Evolutionary conservation across 2,113 vertebrate species (phyloP).

Genomic region (Grallaria varia): DNA sequence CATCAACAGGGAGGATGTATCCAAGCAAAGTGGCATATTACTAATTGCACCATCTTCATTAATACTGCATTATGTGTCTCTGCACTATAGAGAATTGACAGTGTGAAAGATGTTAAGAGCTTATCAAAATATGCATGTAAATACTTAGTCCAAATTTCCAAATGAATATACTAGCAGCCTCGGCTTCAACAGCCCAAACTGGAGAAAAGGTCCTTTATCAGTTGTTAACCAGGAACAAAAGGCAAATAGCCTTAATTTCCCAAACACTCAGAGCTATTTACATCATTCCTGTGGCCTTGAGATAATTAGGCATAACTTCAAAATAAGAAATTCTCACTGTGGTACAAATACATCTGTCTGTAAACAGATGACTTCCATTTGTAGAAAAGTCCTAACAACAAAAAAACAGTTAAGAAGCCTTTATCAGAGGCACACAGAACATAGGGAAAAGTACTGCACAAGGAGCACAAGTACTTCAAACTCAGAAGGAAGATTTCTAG

Average conservation of each 20-base stretch:
- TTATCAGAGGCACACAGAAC: not conserved
- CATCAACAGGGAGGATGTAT: not conserved
- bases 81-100: not conserved
- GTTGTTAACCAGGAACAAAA: not conserved
- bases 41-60: constrained; percentile 27
- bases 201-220: not conserved
- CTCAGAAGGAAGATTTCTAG: not conserved
- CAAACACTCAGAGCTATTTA: not conserved
- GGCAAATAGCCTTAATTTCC: not conserved
- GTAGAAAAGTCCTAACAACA: not conserved
- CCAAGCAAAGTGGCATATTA: not conserved
- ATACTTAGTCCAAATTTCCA: not conserved
- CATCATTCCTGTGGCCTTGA: not conserved
- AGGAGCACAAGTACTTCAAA: not conserved
- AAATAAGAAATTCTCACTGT: not conserved
- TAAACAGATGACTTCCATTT: not conserved
- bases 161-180: not conserved
- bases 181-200: not conserved
- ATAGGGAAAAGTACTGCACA: not conserved
- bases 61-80: not conserved
- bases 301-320: not conserved
- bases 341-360: not conserved
- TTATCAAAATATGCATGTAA: constrained; percentile 4
- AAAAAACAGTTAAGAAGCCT: not conserved
- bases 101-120: not conserved